These are phyloP conservation scores for Hylia prasina DNA, from an alignment of 2,113 vertebrate genomes.

Conservation along the genomic window DNA sequence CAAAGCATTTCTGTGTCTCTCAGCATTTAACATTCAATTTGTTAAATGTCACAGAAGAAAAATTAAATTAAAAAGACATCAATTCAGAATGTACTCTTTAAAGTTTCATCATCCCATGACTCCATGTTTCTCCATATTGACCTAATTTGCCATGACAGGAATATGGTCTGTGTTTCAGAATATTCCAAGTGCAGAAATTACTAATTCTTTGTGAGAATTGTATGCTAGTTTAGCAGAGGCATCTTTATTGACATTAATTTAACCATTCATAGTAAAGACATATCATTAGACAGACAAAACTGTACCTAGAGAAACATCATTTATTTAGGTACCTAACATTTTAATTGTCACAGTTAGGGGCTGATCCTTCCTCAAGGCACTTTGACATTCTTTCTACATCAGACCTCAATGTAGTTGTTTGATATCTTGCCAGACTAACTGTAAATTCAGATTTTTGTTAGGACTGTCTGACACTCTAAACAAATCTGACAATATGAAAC, in stretches of 20 bases:
- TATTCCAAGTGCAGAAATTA: constrained; percentile 56
- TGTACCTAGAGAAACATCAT: background rate
- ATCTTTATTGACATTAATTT: background rate
- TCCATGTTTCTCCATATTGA: constrained; percentile 56
- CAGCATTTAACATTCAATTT: constrained; percentile 68
- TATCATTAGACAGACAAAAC: background rate
- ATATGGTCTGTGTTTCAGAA: constrained; percentile 64
- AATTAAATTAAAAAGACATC: constrained; percentile 70
- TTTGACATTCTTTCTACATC: background rate
- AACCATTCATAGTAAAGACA: background rate
- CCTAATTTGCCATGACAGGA: constrained; percentile 77
- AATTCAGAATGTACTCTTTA: constrained; percentile 65
- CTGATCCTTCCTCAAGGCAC: background rate
- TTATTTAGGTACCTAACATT: background rate
- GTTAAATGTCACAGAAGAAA: constrained; percentile 70
- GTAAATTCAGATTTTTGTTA: background rate
- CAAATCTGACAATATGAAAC: background rate
- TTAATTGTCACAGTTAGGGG: background rate
- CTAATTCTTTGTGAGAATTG: constrained; percentile 33
- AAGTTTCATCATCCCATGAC: constrained; percentile 66
- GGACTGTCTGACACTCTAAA: background rate
- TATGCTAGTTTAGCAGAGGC: background rate
- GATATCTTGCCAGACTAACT: background rate
- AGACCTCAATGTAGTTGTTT: background rate
- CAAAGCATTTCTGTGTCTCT: constrained; percentile 53